phyloP scores from a whole-genome alignment of 2,888 invertebrate genomes.

The Ormyrus thymus region DNA sequence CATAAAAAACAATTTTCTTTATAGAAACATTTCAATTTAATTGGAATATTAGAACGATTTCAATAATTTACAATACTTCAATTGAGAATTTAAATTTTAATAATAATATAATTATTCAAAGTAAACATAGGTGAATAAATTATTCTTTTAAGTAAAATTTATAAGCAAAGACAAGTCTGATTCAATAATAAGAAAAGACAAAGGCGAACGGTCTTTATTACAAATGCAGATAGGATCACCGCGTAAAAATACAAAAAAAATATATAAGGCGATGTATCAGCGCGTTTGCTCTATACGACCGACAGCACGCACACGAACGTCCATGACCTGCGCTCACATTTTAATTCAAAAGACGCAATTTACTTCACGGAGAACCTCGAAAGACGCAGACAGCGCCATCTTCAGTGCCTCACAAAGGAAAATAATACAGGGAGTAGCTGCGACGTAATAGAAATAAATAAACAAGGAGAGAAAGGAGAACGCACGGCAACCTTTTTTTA shows the following conservation, averaged over 20 bases:
- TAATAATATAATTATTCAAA: too few species aligned
- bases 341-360: slow-evolving; percentile 42
- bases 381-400: slow-evolving; percentile 35
- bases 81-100: too few species aligned
- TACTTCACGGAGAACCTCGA: slow-evolving; percentile 2
- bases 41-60: too few species aligned
- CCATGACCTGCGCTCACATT: slow-evolving; percentile 30
- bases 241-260: background rate
- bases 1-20: slow-evolving; percentile 11
- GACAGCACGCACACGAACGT: slow-evolving; percentile 9
- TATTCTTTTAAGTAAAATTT: too few species aligned
- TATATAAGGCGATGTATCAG: background rate
- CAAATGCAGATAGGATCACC: background rate
- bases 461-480: slow-evolving; percentile 8
- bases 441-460: slow-evolving; percentile 14
- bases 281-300: too few species aligned
- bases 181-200: background rate
- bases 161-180: too few species aligned
- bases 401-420: background rate
- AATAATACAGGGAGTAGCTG: slow-evolving; percentile 5
- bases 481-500: background rate
- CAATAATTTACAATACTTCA: too few species aligned
- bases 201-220: background rate
- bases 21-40: too few species aligned
- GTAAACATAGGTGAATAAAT: too few species aligned